A percentile compares a stretch with the other conserved stretches of the same genome.
Evolutionary conservation across 2,113 vertebrate genomes (phyloP).

Genomic region (Petromus typicus): DNA sequence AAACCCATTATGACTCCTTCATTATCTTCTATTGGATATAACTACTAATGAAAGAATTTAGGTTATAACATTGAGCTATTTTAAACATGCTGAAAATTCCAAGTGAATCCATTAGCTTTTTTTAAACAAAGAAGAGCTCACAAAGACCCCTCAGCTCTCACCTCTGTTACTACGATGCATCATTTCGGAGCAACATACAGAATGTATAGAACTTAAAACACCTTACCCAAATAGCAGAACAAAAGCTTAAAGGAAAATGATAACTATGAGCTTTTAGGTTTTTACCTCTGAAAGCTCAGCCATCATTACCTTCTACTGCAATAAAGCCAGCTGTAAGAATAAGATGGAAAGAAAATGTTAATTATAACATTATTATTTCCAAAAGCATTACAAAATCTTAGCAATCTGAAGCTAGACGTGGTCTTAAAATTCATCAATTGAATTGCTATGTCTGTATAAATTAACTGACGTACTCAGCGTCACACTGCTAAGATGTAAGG

Average conservation of each 20-base stretch:
- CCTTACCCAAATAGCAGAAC: conserved; percentile 1
- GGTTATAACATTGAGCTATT: neutral
- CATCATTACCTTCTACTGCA: neutral
- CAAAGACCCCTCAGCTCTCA: neutral
- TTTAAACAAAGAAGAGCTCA: neutral
- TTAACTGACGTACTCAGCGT: neutral
- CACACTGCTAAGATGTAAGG: neutral
- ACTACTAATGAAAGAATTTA: neutral
- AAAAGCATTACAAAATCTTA: conserved; percentile 31
- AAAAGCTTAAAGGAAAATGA: conserved; percentile 44
- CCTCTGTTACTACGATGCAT: neutral
- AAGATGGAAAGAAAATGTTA: neutral
- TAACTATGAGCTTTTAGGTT: neutral
- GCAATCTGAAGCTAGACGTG: neutral
- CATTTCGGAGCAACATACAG: neutral
- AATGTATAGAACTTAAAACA: neutral
- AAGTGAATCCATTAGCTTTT: neutral
- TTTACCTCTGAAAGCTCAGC: conserved; percentile 35
- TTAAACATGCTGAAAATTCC: conserved; percentile 15
- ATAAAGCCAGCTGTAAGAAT: neutral
- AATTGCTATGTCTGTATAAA: neutral
- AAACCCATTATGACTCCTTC: conserved; percentile 10
- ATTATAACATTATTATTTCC: neutral
- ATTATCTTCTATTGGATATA: neutral
- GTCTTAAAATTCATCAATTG: neutral